Percentiles rank a stretch among this genome's conserved stretches.
Evolutionary conservation across 2,113 vertebrate genomes (phyloP).

Genomic region (Nothoprocta pentlandii): DNA sequence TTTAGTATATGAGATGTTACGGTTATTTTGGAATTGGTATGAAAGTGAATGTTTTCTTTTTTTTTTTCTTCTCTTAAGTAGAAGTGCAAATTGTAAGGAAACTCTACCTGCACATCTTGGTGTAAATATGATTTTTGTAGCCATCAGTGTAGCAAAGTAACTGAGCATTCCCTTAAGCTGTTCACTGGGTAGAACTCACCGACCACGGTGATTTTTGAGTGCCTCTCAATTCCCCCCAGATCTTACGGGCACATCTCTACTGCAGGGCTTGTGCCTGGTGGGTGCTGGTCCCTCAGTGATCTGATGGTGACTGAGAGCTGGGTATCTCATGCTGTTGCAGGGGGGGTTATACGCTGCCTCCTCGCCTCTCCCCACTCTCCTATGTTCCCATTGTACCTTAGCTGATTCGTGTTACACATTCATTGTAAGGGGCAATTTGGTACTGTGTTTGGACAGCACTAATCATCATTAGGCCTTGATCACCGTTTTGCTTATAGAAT

Average conservation of each 20-base stretch:
- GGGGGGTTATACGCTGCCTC: not conserved
- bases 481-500: not conserved
- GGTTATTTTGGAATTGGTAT: not conserved
- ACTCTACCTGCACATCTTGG: not conserved
- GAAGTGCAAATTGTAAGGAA: not conserved
- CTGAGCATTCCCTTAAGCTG: not conserved
- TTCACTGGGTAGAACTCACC: not conserved
- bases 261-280: not conserved
- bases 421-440: not conserved
- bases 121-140: not conserved
- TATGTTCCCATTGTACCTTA: not conserved
- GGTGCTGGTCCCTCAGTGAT: not conserved
- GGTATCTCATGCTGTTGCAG: not conserved
- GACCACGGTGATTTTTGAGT: not conserved
- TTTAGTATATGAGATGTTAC: not conserved
- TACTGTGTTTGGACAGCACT: not conserved
- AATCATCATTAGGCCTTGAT: slow-evolving; percentile 5
- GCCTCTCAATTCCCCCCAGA: not conserved
- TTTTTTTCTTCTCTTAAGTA: not conserved
- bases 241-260: not conserved
- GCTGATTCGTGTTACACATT: not conserved
- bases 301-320: not conserved
- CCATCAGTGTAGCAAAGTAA: not conserved
- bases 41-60: not conserved
- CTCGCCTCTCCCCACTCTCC: not conserved